Conservation (phyloP, 2,888 invertebrate genomes). For the Philonicus albiceps region DNA sequence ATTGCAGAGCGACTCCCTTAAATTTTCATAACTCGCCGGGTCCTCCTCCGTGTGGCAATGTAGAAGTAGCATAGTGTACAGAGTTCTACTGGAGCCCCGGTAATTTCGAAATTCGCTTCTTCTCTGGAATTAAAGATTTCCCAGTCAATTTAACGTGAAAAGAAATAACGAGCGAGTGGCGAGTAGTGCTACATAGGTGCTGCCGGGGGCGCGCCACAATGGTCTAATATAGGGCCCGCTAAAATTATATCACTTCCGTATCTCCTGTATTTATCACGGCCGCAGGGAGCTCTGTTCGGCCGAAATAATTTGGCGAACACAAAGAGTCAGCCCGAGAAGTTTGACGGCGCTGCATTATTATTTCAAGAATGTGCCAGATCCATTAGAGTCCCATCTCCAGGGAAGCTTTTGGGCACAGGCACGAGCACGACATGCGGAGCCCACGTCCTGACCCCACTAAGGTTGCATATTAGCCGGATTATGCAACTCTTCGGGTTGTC, state of each 20-base stretch:
- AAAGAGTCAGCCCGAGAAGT: not conserved
- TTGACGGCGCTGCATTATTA: not conserved
- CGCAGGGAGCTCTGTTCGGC: not conserved
- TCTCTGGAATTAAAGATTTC: slow-evolving; percentile 23
- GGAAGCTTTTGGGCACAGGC: not conserved
- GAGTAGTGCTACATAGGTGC: not conserved
- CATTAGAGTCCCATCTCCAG: not conserved
- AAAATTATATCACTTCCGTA: slow-evolving; percentile 11
- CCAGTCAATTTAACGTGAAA: slow-evolving; percentile 29
- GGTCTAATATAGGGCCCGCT: not conserved
- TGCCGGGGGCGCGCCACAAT: not conserved
- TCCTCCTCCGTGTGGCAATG: not conserved
- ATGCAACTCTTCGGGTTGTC: not conserved
- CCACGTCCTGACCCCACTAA: not conserved
- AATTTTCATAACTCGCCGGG: slow-evolving; percentile 18
- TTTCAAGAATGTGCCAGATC: not conserved
- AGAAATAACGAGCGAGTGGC: slow-evolving; percentile 1
- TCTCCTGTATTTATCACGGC: not conserved
- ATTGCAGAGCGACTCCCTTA: not conserved
- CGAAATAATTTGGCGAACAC: not conserved
- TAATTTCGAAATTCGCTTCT: not conserved
- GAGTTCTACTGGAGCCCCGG: not conserved
- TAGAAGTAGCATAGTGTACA: not conserved
- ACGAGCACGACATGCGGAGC: not conserved
- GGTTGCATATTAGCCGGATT: not conserved